Percentiles rank a stretch among this genome's conserved stretches.
These are phyloP conservation scores for Porites lutea DNA, from an alignment of 64 coral and sea anemone genomes.

Conservation along the genomic window DNA sequence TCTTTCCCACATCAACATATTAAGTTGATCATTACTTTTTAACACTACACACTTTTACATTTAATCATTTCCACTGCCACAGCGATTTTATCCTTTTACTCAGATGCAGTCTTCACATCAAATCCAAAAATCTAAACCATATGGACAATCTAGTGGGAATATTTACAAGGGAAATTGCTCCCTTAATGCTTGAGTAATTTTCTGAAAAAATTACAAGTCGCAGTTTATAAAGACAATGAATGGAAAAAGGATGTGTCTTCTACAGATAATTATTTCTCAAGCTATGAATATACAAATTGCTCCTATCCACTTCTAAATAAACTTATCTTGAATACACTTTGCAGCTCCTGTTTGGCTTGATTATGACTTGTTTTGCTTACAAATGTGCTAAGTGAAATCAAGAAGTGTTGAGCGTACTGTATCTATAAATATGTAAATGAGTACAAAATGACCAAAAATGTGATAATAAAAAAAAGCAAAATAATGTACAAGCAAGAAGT, in stretches of 20 bases:
- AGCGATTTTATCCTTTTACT: neutral
- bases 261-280: neutral
- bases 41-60: neutral
- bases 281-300: neutral
- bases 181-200: constrained; percentile 28
- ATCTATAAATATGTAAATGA: neutral
- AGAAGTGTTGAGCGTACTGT: neutral
- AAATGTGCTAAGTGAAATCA: neutral
- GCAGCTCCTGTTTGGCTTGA: neutral
- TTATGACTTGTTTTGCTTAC: neutral
- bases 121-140: constrained; percentile 1
- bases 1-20: neutral
- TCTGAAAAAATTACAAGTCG: neutral
- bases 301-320: neutral
- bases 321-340: neutral
- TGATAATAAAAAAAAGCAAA: neutral
- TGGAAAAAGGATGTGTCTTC: constrained; percentile 7
- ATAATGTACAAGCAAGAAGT: constrained; percentile 17
- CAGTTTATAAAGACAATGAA: constrained; percentile 17
- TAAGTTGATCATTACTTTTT: neutral
- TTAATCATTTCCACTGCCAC: neutral
- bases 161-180: constrained; percentile 26
- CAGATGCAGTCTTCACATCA: neutral
- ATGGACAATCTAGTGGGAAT: constrained; percentile 35
- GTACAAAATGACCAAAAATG: neutral